These are phyloP conservation scores for Xiphydria camelus DNA, from an alignment of 2,888 invertebrate species.

Conservation along the genomic window DNA sequence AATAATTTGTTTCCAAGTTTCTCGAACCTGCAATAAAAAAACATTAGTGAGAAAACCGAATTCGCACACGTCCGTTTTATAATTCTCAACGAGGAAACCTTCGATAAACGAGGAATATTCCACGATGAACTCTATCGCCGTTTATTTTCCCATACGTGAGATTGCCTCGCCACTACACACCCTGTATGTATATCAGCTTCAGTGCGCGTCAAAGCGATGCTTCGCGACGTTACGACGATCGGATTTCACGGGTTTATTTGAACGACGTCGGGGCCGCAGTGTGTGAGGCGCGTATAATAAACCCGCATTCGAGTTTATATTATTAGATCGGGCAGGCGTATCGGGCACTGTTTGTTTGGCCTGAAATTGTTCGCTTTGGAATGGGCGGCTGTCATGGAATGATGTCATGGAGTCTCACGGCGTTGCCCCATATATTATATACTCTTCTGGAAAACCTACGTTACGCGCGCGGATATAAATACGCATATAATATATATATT, in stretches of 20 bases:
- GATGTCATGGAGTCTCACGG: constrained; percentile 52
- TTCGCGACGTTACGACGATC: too few species aligned
- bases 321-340: constrained; percentile 39
- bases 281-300: neutral
- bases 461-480: constrained; percentile 7
- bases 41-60: too few species aligned
- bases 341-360: constrained; percentile 43
- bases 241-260: neutral
- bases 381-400: constrained; percentile 55
- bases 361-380: constrained; percentile 44
- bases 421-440: neutral
- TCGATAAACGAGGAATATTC: too few species aligned
- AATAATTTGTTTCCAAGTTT: too few species aligned
- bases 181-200: too few species aligned
- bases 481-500: too few species aligned
- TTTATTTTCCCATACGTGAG: too few species aligned
- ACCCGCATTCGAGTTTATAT: constrained; percentile 34
- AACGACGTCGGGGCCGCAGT: neutral
- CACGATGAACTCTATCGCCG: too few species aligned
- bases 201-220: too few species aligned
- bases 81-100: too few species aligned
- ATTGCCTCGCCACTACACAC: too few species aligned
- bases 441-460: too few species aligned
- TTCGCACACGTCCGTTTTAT: constrained; percentile 13
- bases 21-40: constrained; percentile 17